phyloP scores from a whole-genome alignment of 2,888 invertebrate species.

The Sarcophaga carnaria region DNA sequence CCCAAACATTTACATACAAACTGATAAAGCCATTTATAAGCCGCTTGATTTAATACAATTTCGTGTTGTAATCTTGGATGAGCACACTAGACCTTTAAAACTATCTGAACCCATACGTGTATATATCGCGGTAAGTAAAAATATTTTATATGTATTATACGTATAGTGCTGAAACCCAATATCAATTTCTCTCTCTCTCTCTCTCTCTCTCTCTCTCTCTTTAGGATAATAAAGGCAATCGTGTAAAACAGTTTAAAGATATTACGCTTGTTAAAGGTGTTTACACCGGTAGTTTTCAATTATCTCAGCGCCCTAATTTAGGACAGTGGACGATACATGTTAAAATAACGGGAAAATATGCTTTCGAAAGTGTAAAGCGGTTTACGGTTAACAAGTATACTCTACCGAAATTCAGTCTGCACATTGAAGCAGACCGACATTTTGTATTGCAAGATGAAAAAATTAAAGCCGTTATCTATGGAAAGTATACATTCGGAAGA shows the following conservation, averaged over 20 bases:
- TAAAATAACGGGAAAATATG: conserved; percentile 81
- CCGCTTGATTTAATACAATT: conserved; percentile 92
- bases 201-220: neutral
- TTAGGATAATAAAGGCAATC: conserved; percentile 89
- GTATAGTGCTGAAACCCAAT: neutral
- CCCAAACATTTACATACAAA: conserved; percentile 91
- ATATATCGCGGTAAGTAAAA: conserved; percentile 70
- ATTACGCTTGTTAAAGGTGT: conserved; percentile 88
- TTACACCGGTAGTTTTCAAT: conserved; percentile 88
- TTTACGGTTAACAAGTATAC: conserved; percentile 93
- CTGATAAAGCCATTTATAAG: conserved; percentile 95
- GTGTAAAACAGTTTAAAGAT: conserved; percentile 91
- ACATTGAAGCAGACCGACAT: conserved; percentile 90
- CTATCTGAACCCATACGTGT: conserved; percentile 75
- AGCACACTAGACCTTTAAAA: conserved; percentile 86
- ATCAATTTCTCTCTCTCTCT: too few relatives aligned
- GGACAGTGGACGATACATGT: conserved; percentile 94
- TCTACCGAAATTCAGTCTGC: conserved; percentile 95
- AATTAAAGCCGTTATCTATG: conserved; percentile 36
- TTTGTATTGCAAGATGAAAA: conserved; percentile 85
- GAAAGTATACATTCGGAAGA: conserved; percentile 91
- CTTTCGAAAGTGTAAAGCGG: conserved; percentile 69
- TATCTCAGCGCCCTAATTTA: conserved; percentile 91
- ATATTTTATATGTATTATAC: conserved; percentile 78
- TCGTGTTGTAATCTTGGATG: conserved; percentile 86